phyloP scores from a whole-genome alignment of 2,888 invertebrate genomes.

The Agapostemon virescens region DNA sequence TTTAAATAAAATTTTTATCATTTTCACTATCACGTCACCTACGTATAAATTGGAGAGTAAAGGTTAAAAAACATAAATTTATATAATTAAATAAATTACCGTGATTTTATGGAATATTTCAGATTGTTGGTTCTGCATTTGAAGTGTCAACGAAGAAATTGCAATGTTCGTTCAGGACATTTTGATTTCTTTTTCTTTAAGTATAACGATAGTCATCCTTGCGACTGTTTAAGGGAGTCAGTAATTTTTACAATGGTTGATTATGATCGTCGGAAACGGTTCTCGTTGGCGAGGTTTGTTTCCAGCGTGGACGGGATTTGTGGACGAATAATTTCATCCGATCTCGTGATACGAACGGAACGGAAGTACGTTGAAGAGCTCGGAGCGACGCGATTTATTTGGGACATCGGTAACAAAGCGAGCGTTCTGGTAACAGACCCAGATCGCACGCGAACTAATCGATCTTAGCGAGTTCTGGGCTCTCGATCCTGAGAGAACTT shows the following conservation, averaged over 20 bases:
- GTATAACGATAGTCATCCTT: neutral
- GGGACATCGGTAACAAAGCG: neutral
- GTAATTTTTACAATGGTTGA: conserved; percentile 52
- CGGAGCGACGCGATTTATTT: neutral
- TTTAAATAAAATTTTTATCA: too few species aligned
- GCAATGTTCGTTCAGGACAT: neutral
- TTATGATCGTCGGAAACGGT: conserved; percentile 62
- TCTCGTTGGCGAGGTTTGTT: conserved; percentile 57
- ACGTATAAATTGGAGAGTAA: too few species aligned
- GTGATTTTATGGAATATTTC: too few species aligned
- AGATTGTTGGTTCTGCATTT: too few species aligned
- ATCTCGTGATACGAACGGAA: neutral
- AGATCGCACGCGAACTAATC: neutral
- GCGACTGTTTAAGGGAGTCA: neutral
- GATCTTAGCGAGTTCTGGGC: neutral
- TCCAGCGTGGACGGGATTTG: conserved; percentile 18
- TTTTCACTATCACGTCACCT: too few species aligned
- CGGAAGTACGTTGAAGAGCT: neutral
- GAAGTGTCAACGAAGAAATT: too few species aligned
- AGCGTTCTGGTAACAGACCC: neutral
- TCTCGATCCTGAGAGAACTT: conserved; percentile 7
- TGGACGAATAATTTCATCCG: conserved; percentile 13
- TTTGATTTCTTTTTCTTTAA: neutral
- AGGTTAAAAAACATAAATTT: too few species aligned
- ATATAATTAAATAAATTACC: too few species aligned